These are phyloP conservation scores for Notamacropus eugenii DNA, from an alignment of 2,797 vertebrate species.

Conservation along the genomic window DNA sequence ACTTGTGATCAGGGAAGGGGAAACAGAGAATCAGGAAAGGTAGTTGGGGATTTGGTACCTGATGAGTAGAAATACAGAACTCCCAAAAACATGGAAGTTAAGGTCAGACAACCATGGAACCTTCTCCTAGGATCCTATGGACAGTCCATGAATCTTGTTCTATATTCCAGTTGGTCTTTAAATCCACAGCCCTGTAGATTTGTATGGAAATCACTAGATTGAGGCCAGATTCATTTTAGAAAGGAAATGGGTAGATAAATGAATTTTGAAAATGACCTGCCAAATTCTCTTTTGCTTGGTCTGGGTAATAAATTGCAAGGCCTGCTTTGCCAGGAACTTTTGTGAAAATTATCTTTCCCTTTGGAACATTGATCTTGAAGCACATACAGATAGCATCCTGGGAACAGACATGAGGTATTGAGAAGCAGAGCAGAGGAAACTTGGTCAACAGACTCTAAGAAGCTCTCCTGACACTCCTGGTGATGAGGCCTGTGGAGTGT, in stretches of 20 bases:
- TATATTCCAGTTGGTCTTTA: slow-evolving; percentile 70
- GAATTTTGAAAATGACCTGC: slow-evolving; percentile 81
- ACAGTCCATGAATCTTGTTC: not conserved
- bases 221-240: slow-evolving; percentile 78
- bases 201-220: slow-evolving; percentile 74
- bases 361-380: slow-evolving; percentile 58
- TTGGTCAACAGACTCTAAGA: slow-evolving; percentile 55
- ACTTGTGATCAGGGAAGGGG: not conserved
- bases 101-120: not conserved
- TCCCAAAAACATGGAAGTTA: not conserved
- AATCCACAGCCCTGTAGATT: slow-evolving; percentile 75
- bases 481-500: not conserved
- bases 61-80: not conserved
- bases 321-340: slow-evolving; percentile 76
- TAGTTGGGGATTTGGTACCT: not conserved
- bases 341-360: slow-evolving; percentile 80
- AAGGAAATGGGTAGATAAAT: slow-evolving; percentile 83
- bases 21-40: not conserved
- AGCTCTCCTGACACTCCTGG: slow-evolving; percentile 58
- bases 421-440: slow-evolving; percentile 64
- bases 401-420: slow-evolving; percentile 60
- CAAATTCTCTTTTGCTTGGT: slow-evolving; percentile 79
- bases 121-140: not conserved
- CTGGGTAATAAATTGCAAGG: slow-evolving; percentile 74
- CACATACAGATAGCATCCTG: not conserved